These are phyloP conservation scores for Pyrocoelia pectoralis DNA, from an alignment of 2,888 invertebrate genomes.

Conservation along the genomic window DNA sequence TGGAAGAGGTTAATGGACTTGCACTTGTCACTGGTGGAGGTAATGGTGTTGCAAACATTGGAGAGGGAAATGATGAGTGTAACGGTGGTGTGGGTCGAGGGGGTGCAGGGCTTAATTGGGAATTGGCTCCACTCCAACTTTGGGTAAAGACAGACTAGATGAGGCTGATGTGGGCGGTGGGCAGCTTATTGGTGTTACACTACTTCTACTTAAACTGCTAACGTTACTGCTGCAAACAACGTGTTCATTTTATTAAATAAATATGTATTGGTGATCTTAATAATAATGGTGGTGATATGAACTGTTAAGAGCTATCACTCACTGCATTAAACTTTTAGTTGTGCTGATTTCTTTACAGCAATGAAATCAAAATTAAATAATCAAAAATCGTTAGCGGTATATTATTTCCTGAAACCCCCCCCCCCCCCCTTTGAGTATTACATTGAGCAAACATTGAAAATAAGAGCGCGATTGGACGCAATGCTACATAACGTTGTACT, in stretches of 20 bases:
- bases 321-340: too few species aligned
- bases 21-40: conserved; percentile 66
- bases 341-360: too few species aligned
- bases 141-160: conserved; percentile 68
- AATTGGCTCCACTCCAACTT: conserved; percentile 55
- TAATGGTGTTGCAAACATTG: conserved; percentile 66
- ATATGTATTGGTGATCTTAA: not conserved
- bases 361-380: too few species aligned
- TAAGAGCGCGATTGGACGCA: too few species aligned
- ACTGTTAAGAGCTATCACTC: too few species aligned
- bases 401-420: too few species aligned
- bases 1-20: conserved; percentile 72
- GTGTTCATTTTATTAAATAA: not conserved
- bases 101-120: conserved; percentile 62
- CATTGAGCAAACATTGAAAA: too few species aligned
- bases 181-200: conserved; percentile 58
- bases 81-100: conserved; percentile 58
- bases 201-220: conserved; percentile 80
- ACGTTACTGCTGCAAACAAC: conserved; percentile 75
- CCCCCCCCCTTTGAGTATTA: too few species aligned
- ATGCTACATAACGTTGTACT: too few species aligned
- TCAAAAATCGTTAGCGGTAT: too few species aligned
- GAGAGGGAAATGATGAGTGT: conserved; percentile 56
- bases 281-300: too few species aligned
- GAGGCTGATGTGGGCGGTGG: conserved; percentile 61